Percentiles rank a stretch among this genome's conserved stretches.
Conservation (phyloP, 2,888 invertebrate species). For the Epistrophella euchroma region DNA sequence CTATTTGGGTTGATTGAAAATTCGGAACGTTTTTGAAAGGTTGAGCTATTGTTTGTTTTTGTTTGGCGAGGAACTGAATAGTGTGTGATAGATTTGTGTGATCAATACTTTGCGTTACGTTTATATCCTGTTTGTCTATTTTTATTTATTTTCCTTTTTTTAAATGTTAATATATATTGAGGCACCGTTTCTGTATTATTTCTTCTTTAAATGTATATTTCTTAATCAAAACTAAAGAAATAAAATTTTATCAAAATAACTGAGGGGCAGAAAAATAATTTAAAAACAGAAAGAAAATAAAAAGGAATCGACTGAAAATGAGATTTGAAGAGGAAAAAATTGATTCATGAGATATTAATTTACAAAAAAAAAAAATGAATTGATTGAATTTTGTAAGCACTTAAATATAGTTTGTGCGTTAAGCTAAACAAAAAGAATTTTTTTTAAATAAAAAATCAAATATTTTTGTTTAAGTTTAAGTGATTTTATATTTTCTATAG, state of each 20-base stretch:
- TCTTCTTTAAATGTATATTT: conserved; percentile 75
- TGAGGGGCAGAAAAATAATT: neutral
- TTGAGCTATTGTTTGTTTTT: conserved; percentile 72
- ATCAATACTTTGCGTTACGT: conserved; percentile 35
- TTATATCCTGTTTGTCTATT: conserved; percentile 69
- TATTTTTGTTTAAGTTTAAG: conserved; percentile 37
- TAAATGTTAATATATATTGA: conserved; percentile 81
- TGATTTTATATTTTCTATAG: conserved; percentile 55
- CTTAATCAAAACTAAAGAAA: conserved; percentile 24
- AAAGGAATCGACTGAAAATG: neutral
- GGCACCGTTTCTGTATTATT: conserved; percentile 83
- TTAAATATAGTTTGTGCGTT: neutral
- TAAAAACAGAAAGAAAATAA: neutral
- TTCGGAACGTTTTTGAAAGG: conserved; percentile 84
- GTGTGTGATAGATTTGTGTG: conserved; percentile 29
- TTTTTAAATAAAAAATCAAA: conserved; percentile 25
- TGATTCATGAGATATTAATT: conserved; percentile 27
- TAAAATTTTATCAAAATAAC: no score
- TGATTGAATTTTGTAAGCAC: neutral
- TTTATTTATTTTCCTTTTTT: conserved; percentile 58
- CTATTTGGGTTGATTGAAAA: conserved; percentile 50
- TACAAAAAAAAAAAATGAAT: neutral
- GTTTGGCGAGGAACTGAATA: conserved; percentile 34
- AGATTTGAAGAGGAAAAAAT: conserved; percentile 11
- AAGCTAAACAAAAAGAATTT: conserved; percentile 1